Evolutionary conservation across 2,888 invertebrate genomes (phyloP), one percentile per base, ranked within the genome.

Genomic region (Piscicola geometra): DNA sequence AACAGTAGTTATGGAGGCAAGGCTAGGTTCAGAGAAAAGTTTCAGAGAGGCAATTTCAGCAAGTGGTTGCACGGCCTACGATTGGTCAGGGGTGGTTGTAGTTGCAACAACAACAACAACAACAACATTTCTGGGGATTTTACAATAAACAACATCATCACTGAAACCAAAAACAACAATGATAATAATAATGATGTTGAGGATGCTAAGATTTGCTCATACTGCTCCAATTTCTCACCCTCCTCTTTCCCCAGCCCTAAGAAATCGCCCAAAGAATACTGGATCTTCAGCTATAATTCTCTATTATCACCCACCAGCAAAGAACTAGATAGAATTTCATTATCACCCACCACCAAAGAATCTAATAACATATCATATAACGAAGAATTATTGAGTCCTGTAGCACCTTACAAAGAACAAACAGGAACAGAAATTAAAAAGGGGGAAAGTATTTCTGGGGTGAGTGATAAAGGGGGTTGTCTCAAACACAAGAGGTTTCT

Each of bases 181-280:
- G 15, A 41, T 15, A 41, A 41, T 9, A 15, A 15, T 9, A 15
- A 15, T 41, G 41, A 9, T 56, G 60, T 18, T 5, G 60, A 56
- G 9, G 60, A 21, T 56, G 60, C 5, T 5, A n/a, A 56, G 9
- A n/a, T 3, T 5, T 56, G 60, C 25, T 5, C n/a, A 18, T 21
- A 56, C 60, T 56, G 60, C 60, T 56, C 60, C n/a, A 9, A 21
- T n/a, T n/a, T n/a, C 5, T 5, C 60, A 56, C 25, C 60, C n/a
- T n/a, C 60, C 25, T 52, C 71, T 18, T 32, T 33, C 52, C 28
- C 32, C 71, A 50, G 71, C 33, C 64, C 73, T 2, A 73, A 73
- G 33, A 73, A 73, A 56, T 73, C 73, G 35, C 73, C 76, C n/a
- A 71, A 76, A 71, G 71, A 71, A 35, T 71, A 71, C 32, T 76